These are phyloP conservation scores for Nasonovia ribisnigri DNA, from an alignment of 2,888 invertebrate species.

Conservation along the genomic window DNA sequence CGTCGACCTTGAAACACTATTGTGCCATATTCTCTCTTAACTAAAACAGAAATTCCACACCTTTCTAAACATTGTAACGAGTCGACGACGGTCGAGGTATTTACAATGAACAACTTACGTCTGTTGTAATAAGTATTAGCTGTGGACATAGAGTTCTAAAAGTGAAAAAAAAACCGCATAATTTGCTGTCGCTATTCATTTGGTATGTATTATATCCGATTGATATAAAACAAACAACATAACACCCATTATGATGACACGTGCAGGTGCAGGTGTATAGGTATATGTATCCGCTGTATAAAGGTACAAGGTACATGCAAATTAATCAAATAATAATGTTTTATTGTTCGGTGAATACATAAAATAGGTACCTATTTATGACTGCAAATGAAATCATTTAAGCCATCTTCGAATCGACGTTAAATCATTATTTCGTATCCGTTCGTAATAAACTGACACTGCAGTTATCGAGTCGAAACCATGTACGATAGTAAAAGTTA, in stretches of 20 bases:
- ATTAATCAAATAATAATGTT: background rate
- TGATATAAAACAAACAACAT: background rate
- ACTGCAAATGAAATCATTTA: background rate
- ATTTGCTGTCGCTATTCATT: background rate
- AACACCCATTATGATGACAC: background rate
- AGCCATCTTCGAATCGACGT: background rate
- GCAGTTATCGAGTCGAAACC: background rate
- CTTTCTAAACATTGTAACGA: slow-evolving; percentile 29
- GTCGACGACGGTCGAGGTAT: too few relatives aligned
- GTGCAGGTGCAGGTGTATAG: background rate
- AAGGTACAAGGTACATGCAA: background rate
- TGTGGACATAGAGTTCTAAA: background rate
- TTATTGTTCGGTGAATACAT: background rate
- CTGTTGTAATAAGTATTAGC: background rate
- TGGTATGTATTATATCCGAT: background rate
- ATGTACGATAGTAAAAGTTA: background rate
- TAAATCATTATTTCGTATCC: background rate
- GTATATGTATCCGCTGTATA: background rate
- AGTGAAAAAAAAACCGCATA: background rate
- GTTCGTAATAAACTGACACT: background rate
- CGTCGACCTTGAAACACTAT: slow-evolving; percentile 36
- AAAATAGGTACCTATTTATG: background rate
- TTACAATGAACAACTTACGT: background rate
- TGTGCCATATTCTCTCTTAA: slow-evolving; percentile 18
- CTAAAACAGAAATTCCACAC: slow-evolving; percentile 41